phyloP scores from a whole-genome alignment of 2,888 invertebrate species.

The Pseudanteris insignis region DNA sequence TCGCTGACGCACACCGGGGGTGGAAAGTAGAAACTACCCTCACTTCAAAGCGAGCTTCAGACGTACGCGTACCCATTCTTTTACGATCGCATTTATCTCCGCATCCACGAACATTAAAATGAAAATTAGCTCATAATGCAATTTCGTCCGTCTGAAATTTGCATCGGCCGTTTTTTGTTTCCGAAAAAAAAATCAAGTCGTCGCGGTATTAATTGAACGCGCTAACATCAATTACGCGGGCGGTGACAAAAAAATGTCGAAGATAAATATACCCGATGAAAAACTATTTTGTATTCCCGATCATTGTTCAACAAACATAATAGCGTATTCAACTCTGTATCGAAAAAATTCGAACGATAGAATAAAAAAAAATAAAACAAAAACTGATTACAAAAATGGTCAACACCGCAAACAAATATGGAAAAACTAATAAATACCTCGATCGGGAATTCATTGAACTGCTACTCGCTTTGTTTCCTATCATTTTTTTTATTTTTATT shows the following conservation, averaged over 20 bases:
- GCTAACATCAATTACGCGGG: constrained; percentile 29
- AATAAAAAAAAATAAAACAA: constrained; percentile 2
- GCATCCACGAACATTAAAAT: constrained; percentile 19
- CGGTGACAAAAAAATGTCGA: constrained; percentile 11
- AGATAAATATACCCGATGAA: constrained; percentile 28
- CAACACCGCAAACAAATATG: neutral
- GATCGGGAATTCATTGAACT: no score
- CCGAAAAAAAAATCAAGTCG: constrained; percentile 11
- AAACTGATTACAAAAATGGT: no score
- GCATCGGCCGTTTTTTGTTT: constrained; percentile 15
- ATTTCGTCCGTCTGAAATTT: constrained; percentile 9
- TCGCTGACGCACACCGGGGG: constrained; percentile 32
- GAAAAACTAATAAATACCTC: no score
- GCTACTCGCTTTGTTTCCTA: no score
- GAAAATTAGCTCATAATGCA: constrained; percentile 30
- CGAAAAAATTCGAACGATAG: constrained; percentile 1
- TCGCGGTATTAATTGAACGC: constrained; percentile 27
- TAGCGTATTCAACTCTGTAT: constrained; percentile 20
- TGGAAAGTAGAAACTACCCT: constrained; percentile 45
- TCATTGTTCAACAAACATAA: constrained; percentile 42
- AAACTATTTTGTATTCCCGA: constrained; percentile 26
- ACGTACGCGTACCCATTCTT: constrained; percentile 25
- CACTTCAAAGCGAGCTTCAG: constrained; percentile 42
- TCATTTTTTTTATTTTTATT: no score
- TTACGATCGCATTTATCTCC: constrained; percentile 35